Percentiles rank a stretch among this genome's conserved stretches.
Conservation (phyloP, 2,888 invertebrate species). For the Pseudoips prasinana region DNA sequence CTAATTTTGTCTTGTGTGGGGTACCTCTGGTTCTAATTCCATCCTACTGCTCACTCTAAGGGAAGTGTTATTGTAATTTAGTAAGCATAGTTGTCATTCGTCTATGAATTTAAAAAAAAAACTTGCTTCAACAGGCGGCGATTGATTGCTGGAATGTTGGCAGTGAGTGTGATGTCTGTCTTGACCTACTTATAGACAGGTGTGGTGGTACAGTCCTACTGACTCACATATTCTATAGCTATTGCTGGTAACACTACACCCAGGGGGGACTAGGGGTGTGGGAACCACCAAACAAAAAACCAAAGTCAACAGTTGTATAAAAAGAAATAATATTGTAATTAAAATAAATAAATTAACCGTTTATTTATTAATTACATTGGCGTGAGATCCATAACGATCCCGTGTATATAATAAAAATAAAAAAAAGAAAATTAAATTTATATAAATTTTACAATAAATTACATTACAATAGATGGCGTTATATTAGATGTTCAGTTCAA, state of each 20-base stretch:
- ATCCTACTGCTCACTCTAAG: conserved; percentile 23
- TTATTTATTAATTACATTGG: conserved; percentile 83
- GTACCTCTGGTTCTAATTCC: conserved; percentile 51
- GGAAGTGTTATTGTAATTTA: conserved; percentile 21
- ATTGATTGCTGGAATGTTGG: conserved; percentile 43
- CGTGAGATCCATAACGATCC: conserved; percentile 81
- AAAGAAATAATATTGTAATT: conserved; percentile 79
- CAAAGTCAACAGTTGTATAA: conserved; percentile 73
- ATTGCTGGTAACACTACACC: conserved; percentile 32
- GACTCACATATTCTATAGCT: conserved; percentile 24
- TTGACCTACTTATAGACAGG: conserved; percentile 58
- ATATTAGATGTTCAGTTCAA: conserved; percentile 81
- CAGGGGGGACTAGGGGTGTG: conserved; percentile 39
- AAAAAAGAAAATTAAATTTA: conserved; percentile 79
- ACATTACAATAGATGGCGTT: conserved; percentile 79
- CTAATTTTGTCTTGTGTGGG: conserved; percentile 59
- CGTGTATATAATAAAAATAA: conserved; percentile 81
- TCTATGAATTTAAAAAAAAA: conserved; percentile 30
- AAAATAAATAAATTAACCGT: conserved; percentile 83
- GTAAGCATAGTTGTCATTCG: conserved; percentile 18
- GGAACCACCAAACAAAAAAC: conserved; percentile 57
- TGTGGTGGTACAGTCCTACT: conserved; percentile 42
- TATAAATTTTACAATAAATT: conserved; percentile 83
- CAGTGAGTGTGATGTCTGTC: conserved; percentile 28
- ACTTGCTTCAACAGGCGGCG: conserved; percentile 22